Percentiles rank a stretch among this genome's conserved stretches.
Conservation (phyloP, 1,140 invertebrate species). For the Drosophila parabipectinata region DNA sequence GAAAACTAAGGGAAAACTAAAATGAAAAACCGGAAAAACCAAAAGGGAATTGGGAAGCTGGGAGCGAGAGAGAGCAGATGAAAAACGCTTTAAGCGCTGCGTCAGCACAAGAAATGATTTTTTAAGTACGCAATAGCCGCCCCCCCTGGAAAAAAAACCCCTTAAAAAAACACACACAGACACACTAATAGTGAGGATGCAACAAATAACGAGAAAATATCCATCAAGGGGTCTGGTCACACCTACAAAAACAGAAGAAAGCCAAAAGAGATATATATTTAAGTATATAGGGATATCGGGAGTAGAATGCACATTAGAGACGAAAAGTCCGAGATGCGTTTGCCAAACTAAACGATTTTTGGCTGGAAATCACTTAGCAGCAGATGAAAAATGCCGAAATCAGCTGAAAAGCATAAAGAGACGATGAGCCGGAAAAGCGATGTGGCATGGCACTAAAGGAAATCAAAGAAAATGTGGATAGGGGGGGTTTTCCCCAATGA, state of each 20-base stretch:
- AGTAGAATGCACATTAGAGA: not conserved
- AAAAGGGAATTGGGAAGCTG: slow-evolving; percentile 3
- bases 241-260: slow-evolving; percentile 1
- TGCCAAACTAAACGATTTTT: slow-evolving; percentile 48
- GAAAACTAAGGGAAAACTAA: not conserved
- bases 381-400: slow-evolving; percentile 60
- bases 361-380: slow-evolving; percentile 51
- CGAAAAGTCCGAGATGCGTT: not conserved
- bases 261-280: not conserved
- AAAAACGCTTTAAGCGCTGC: slow-evolving; percentile 55
- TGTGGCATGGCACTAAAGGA: not conserved
- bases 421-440: slow-evolving; percentile 3
- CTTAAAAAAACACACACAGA: slow-evolving; percentile 11
- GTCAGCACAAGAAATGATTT: slow-evolving; percentile 69
- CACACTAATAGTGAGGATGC: slow-evolving; percentile 36
- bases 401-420: slow-evolving; percentile 35
- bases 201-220: slow-evolving; percentile 69
- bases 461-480: too few relatives aligned
- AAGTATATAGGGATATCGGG: slow-evolving; percentile 7
- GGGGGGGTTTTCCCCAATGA: not conserved
- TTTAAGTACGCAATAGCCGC: slow-evolving; percentile 50
- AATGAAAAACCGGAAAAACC: slow-evolving; percentile 7
- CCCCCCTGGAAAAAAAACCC: slow-evolving; percentile 5
- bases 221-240: slow-evolving; percentile 44
- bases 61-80: slow-evolving; percentile 5